Percentiles rank a stretch among this genome's conserved stretches.
Conservation (phyloP, 2,113 vertebrate genomes). For the Ivindomyrus marchei region DNA sequence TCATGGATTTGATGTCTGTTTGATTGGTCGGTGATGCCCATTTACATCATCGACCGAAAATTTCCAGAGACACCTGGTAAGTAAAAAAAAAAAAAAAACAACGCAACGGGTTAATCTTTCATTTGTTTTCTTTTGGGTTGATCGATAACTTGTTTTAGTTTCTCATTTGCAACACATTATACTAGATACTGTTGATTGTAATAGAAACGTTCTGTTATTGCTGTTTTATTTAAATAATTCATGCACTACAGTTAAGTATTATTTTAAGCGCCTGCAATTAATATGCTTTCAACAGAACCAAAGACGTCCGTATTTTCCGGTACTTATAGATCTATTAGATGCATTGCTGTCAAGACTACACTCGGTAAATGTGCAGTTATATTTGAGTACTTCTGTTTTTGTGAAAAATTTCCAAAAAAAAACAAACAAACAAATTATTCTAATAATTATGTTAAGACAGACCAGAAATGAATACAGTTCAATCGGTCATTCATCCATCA, state of each 20-base stretch:
- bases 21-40: conserved; percentile 60
- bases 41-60: conserved; percentile 63
- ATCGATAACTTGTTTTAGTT: neutral
- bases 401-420: neutral
- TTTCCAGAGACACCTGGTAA: conserved; percentile 66
- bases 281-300: neutral
- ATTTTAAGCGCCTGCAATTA: neutral
- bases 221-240: neutral
- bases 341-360: neutral
- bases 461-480: neutral
- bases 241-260: neutral
- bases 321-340: neutral
- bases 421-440: neutral
- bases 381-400: neutral
- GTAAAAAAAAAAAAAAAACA: conserved; percentile 19
- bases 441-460: neutral
- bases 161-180: neutral
- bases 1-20: conserved; percentile 47
- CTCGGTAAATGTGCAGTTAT: neutral
- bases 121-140: neutral
- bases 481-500: neutral
- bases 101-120: neutral
- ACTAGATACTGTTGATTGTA: neutral
- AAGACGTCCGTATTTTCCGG: neutral
- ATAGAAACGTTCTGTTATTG: neutral